Conservation (phyloP, 2,113 vertebrate genomes). For the Xiphophorus maculatus region DNA sequence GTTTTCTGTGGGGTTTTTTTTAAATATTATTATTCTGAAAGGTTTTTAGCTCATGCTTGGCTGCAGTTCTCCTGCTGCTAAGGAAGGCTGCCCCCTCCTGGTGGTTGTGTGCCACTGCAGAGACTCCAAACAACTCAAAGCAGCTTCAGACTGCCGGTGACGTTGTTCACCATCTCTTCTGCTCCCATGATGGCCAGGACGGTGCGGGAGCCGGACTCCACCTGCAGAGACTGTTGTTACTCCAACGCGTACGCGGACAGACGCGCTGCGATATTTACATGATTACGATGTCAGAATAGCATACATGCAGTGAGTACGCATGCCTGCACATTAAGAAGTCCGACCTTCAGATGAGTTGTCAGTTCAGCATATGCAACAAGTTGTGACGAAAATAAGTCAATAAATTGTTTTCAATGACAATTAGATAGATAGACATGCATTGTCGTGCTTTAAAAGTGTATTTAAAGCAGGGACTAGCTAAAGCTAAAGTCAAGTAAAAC, state of each 20-base stretch:
- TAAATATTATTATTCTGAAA: constrained; percentile 6
- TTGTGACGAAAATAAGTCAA: too few relatives aligned
- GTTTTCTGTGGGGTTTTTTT: not conserved
- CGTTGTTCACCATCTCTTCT: constrained; percentile 84
- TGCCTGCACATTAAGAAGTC: too few relatives aligned
- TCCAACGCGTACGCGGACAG: not conserved
- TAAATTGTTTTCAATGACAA: too few relatives aligned
- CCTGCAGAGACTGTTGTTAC: constrained; percentile 60
- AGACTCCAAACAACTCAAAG: constrained; percentile 63
- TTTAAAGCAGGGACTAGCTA: too few relatives aligned
- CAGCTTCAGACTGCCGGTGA: constrained; percentile 85
- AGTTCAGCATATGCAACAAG: too few relatives aligned
- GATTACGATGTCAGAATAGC: too few relatives aligned
- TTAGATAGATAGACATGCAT: too few relatives aligned
- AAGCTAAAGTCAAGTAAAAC: too few relatives aligned
- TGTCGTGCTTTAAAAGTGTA: too few relatives aligned
- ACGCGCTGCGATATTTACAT: not conserved
- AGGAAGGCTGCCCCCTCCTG: constrained; percentile 71
- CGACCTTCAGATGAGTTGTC: too few relatives aligned
- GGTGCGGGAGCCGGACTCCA: constrained; percentile 83
- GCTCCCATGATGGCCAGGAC: constrained; percentile 85
- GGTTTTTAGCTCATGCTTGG: constrained; percentile 49
- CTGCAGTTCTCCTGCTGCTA: constrained; percentile 52
- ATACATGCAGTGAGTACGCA: too few relatives aligned
- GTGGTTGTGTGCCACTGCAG: constrained; percentile 44